A percentile compares a stretch with the other conserved stretches of the same genome.
These are phyloP conservation scores for Cantharis nigra DNA, from an alignment of 2,888 invertebrate species.

Conservation along the genomic window DNA sequence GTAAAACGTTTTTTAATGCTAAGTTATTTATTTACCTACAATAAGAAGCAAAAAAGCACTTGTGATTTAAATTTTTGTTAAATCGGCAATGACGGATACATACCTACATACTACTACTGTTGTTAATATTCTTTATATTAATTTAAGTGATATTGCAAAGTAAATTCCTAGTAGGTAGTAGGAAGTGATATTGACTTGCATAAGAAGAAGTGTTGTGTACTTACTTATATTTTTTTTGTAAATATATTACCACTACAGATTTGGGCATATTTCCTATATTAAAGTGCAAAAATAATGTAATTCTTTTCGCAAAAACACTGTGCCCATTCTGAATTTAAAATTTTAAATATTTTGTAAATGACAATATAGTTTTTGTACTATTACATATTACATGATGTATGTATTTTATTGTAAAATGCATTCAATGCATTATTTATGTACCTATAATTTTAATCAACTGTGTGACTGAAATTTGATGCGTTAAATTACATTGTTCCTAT, in stretches of 20 bases:
- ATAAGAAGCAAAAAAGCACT: slow-evolving; percentile 9
- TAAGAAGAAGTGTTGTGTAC: slow-evolving; percentile 19
- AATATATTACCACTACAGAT: slow-evolving; percentile 3
- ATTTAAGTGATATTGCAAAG: not conserved
- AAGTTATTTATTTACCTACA: slow-evolving; percentile 6
- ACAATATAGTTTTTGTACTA: slow-evolving; percentile 7
- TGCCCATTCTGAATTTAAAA: slow-evolving; percentile 22
- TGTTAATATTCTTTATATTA: slow-evolving; percentile 6
- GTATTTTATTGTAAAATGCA: slow-evolving; percentile 6
- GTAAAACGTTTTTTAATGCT: not conserved
- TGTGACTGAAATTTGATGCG: slow-evolving; percentile 25
- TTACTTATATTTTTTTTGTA: slow-evolving; percentile 15
- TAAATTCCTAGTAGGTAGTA: not conserved
- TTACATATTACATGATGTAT: not conserved
- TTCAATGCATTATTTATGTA: not conserved
- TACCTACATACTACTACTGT: not conserved
- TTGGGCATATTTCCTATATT: slow-evolving; percentile 40
- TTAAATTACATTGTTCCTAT: slow-evolving; percentile 38
- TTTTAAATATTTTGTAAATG: not conserved
- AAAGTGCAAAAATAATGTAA: slow-evolving; percentile 37
- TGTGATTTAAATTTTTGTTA: slow-evolving; percentile 14
- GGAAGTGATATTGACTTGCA: not conserved
- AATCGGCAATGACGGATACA: not conserved
- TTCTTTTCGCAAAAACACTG: slow-evolving; percentile 13
- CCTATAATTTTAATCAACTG: not conserved